These are phyloP conservation scores for Isurus oxyrinchus DNA, from an alignment of 2,113 vertebrate genomes.

Conservation along the genomic window DNA sequence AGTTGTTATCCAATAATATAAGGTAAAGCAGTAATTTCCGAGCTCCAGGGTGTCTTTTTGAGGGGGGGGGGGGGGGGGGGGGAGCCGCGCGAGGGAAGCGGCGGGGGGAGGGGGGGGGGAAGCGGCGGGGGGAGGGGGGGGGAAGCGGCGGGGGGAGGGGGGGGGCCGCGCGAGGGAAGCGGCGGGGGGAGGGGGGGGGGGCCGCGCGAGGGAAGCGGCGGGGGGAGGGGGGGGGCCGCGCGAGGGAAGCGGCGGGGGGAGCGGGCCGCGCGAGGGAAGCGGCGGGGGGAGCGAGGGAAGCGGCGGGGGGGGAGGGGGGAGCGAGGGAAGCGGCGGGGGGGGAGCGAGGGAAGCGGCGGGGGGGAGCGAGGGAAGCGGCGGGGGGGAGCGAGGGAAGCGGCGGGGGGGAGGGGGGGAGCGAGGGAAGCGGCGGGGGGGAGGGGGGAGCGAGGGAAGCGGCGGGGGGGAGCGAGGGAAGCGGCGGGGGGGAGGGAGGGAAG, in stretches of 20 bases:
- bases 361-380: background rate
- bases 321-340: background rate
- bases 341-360: too few species aligned
- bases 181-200: too few species aligned
- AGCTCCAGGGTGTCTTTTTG: too few species aligned
- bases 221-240: background rate
- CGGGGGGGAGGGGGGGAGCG: background rate
- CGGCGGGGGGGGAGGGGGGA: background rate
- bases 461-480: too few species aligned
- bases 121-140: background rate
- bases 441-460: background rate
- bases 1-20: background rate
- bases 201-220: background rate
- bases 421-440: background rate
- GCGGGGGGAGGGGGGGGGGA: background rate
- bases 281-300: too few species aligned
- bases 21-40: background rate
- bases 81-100: background rate
- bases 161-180: too few species aligned
- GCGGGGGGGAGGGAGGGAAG: background rate
- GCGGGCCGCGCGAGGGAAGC: too few species aligned
- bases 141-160: background rate
- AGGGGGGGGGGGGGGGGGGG: too few species aligned
- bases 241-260: too few species aligned
- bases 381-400: background rate